Conservation (phyloP, 1,140 invertebrate genomes). For the Acromyrmex heyeri region DNA sequence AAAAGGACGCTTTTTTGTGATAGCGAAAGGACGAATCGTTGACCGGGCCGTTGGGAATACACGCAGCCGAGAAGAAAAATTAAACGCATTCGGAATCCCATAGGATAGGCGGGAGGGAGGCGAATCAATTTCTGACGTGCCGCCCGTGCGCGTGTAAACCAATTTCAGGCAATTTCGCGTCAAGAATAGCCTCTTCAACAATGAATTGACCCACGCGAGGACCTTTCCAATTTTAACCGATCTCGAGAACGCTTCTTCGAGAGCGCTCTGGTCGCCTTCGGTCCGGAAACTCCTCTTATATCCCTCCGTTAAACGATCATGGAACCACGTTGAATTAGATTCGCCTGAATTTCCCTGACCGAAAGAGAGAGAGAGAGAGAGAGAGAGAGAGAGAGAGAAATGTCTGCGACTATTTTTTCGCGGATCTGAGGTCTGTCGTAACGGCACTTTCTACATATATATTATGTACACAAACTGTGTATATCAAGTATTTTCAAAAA, state of each 20-base stretch:
- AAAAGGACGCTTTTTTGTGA: conserved; percentile 2
- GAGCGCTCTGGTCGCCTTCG: conserved; percentile 58
- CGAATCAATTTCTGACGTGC: conserved; percentile 84
- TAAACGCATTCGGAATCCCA: conserved; percentile 83
- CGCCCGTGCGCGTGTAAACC: conserved; percentile 84
- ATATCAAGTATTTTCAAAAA: not conserved
- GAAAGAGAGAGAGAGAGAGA: conserved; percentile 32
- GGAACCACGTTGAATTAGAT: conserved; percentile 76
- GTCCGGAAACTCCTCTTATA: conserved; percentile 68
- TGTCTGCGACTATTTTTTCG: conserved; percentile 24
- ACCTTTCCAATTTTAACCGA: conserved; percentile 85
- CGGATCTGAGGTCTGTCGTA: not conserved
- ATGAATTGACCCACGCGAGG: conserved; percentile 84
- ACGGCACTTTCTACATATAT: not conserved
- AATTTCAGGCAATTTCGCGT: conserved; percentile 87
- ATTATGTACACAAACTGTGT: not conserved
- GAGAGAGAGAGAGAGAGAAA: conserved; percentile 12
- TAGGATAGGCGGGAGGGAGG: conserved; percentile 56
- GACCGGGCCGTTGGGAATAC: conserved; percentile 67
- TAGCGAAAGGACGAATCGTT: conserved; percentile 30
- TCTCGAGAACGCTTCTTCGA: conserved; percentile 78
- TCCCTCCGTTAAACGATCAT: conserved; percentile 58
- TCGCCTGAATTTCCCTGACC: conserved; percentile 76
- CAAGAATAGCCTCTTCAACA: conserved; percentile 86
- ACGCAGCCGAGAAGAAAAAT: conserved; percentile 80